These are phyloP conservation scores for Formica selysi DNA, from an alignment of 1,140 invertebrate species.

Conservation along the genomic window DNA sequence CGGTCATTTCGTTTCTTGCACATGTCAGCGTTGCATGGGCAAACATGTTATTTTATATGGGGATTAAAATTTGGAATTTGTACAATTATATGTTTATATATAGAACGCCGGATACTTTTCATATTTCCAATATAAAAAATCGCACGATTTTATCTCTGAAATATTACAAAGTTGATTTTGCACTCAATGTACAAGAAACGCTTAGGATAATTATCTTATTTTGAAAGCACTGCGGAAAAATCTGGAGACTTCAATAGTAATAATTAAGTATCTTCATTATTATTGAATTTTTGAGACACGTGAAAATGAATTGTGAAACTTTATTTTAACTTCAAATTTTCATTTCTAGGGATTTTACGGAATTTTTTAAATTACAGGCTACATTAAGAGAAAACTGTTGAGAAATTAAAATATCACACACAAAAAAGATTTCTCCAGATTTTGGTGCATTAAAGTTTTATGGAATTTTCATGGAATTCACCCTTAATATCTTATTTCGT, in stretches of 20 bases:
- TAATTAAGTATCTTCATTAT: too few relatives aligned
- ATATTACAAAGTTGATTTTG: background rate
- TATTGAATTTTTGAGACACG: background rate
- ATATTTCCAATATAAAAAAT: background rate
- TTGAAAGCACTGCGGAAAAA: background rate
- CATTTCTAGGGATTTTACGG: background rate
- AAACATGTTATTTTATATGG: background rate
- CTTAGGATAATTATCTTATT: background rate
- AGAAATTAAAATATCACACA: background rate
- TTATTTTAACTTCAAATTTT: background rate
- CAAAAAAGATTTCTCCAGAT: background rate
- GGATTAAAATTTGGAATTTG: slow-evolving; percentile 1
- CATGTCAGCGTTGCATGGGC: slow-evolving; percentile 16
- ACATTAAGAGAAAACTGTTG: background rate
- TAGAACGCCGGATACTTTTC: background rate
- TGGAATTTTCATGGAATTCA: background rate
- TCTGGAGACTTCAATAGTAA: background rate
- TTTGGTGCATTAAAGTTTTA: background rate
- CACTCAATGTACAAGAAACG: background rate
- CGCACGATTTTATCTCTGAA: background rate
- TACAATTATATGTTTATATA: slow-evolving; percentile 12
- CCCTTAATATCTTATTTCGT: slow-evolving; percentile 8
- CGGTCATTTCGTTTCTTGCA: background rate
- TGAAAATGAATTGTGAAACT: background rate
- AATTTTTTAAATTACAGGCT: background rate